Evolutionary conservation across 2,797 vertebrate genomes (phyloP).

Genomic region (Telmatherina bonti): DNA sequence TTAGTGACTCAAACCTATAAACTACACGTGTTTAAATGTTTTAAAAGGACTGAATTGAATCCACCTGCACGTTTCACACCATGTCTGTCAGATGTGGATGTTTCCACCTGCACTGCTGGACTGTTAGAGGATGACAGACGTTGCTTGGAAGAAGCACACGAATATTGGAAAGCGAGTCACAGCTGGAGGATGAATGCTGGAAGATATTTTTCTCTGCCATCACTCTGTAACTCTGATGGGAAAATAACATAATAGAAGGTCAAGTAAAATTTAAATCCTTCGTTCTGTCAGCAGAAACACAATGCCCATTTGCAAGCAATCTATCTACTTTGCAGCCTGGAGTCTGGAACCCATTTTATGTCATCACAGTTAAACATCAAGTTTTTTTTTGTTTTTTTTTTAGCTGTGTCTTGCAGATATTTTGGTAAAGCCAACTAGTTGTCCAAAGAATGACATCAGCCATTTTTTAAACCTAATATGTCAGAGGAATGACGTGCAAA

Average conservation of each 20-base stretch:
- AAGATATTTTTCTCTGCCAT: slow-evolving; percentile 51
- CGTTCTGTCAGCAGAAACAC: slow-evolving; percentile 36
- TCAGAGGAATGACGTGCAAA: slow-evolving; percentile 7
- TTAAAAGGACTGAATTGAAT: slow-evolving; percentile 56
- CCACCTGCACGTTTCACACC: slow-evolving; percentile 44
- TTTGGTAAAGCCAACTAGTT: slow-evolving; percentile 20
- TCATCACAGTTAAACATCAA: slow-evolving; percentile 44
- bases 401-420: slow-evolving; percentile 23
- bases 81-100: slow-evolving; percentile 41
- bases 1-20: slow-evolving; percentile 72
- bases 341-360: slow-evolving; percentile 53
- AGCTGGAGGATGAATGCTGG: slow-evolving; percentile 56
- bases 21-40: slow-evolving; percentile 25
- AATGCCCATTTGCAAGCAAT: slow-evolving; percentile 51
- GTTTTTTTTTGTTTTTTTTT: too few species aligned
- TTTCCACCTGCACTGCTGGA: slow-evolving; percentile 40
- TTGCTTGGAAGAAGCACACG: slow-evolving; percentile 45
- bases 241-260: slow-evolving; percentile 40
- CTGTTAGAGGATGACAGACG: slow-evolving; percentile 36
- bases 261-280: slow-evolving; percentile 39
- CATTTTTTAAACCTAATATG: slow-evolving; percentile 20
- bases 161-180: slow-evolving; percentile 42
- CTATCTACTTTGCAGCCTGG: slow-evolving; percentile 32
- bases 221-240: slow-evolving; percentile 58
- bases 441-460: slow-evolving; percentile 17